Percentiles rank a stretch among this genome's conserved stretches.
Evolutionary conservation across 1,140 invertebrate species (phyloP).

Genomic region (Lutraria rhynchaena): DNA sequence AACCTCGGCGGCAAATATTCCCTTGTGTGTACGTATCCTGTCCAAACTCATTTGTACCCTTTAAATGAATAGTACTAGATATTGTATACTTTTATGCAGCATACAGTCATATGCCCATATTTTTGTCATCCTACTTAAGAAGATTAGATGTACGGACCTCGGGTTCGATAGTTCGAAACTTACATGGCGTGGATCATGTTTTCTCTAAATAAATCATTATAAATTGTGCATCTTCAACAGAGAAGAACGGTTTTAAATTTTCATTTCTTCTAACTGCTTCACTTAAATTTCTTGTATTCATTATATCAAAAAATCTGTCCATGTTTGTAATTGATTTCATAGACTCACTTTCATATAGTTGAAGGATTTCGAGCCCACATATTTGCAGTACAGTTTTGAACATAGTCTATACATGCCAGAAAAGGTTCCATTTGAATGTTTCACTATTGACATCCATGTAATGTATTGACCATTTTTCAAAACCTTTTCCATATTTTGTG

Average conservation of each 20-base stretch:
- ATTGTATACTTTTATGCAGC: no score
- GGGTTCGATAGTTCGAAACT: no score
- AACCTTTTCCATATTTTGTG: neutral
- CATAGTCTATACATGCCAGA: neutral
- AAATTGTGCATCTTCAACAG: constrained; percentile 22
- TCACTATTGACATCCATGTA: constrained; percentile 17
- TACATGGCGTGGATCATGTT: no score
- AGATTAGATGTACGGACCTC: no score
- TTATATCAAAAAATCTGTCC: constrained; percentile 54
- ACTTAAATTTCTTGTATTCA: constrained; percentile 12
- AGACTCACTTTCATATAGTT: constrained; percentile 46
- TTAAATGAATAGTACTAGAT: no score
- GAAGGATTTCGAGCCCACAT: neutral
- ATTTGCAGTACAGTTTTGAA: constrained; percentile 5
- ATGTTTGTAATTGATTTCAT: constrained; percentile 55
- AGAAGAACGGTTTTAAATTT: constrained; percentile 1
- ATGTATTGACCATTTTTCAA: constrained; percentile 35
- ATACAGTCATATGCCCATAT: no score
- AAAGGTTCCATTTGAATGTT: constrained; percentile 8
- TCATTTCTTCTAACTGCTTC: neutral
- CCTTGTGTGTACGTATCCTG: no score
- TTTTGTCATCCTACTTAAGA: no score
- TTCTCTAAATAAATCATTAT: constrained; percentile 6
- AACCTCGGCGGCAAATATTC: no score
- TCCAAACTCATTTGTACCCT: no score